phyloP scores from a whole-genome alignment of 2,888 invertebrate species.

The Leptodirus hochenwartii region DNA sequence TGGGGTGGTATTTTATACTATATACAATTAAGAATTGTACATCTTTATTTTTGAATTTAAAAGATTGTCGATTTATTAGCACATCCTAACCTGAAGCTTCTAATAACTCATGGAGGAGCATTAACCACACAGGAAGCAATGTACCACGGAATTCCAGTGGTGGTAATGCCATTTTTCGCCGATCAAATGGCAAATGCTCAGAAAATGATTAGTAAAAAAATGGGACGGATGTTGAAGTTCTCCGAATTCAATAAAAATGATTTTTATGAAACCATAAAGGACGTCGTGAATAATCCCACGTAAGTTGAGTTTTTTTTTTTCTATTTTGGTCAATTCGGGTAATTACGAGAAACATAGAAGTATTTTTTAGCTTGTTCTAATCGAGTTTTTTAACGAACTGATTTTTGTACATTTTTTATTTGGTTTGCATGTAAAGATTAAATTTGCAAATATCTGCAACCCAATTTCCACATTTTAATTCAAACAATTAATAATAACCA shows the following conservation, averaged over 20 bases:
- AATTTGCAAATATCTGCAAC: too few species aligned
- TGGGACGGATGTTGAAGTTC: constrained; percentile 14
- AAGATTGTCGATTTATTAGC: constrained; percentile 10
- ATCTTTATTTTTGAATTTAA: background rate
- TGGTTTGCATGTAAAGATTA: too few species aligned
- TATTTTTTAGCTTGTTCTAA: background rate
- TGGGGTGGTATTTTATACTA: too few species aligned
- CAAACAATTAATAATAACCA: background rate
- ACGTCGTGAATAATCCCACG: constrained; percentile 16
- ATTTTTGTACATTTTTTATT: too few species aligned
- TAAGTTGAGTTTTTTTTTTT: constrained; percentile 10
- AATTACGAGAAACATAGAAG: constrained; percentile 5
- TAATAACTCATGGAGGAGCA: constrained; percentile 16
- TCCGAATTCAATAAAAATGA: constrained; percentile 12
- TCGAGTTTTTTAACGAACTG: too few species aligned
- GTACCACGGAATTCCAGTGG: constrained; percentile 13
- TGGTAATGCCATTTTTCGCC: constrained; percentile 17
- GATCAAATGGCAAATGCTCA: constrained; percentile 19
- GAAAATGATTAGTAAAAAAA: constrained; percentile 16
- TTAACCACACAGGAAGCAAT: constrained; percentile 16
- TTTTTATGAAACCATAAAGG: constrained; percentile 13
- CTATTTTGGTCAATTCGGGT: too few species aligned
- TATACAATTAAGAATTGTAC: background rate
- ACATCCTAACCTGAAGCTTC: constrained; percentile 14
- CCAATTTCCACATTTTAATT: too few species aligned